Percentiles rank a stretch among this genome's conserved stretches.
phyloP scores from a whole-genome alignment of 2,113 vertebrate genomes.

The Gymnocephalus cernua region DNA sequence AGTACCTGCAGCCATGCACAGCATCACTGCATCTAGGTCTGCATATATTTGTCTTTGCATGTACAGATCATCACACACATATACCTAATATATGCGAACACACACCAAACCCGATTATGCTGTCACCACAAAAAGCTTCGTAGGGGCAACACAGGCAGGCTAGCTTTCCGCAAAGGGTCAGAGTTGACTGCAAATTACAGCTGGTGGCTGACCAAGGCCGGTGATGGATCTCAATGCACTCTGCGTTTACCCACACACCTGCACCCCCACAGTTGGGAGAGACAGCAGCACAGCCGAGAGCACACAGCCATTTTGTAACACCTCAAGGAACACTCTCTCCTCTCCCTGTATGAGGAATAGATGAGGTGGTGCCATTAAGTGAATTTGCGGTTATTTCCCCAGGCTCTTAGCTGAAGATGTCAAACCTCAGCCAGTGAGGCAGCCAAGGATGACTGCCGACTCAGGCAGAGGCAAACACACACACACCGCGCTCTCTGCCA shows the following conservation, averaged over 20 bases:
- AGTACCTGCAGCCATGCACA: slow-evolving; percentile 36
- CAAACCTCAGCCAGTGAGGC: slow-evolving; percentile 79
- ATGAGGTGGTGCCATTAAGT: slow-evolving; percentile 83
- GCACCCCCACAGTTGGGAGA: slow-evolving; percentile 49
- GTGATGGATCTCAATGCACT: slow-evolving; percentile 69
- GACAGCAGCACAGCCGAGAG: slow-evolving; percentile 57
- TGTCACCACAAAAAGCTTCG: slow-evolving; percentile 60
- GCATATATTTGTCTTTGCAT: slow-evolving; percentile 48
- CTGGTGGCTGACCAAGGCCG: slow-evolving; percentile 52
- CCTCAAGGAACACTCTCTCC: slow-evolving; percentile 69
- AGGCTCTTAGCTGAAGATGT: slow-evolving; percentile 83
- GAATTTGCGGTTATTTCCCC: slow-evolving; percentile 85
- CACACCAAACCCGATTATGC: slow-evolving; percentile 52
- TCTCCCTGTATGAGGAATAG: slow-evolving; percentile 72
- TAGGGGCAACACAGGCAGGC: slow-evolving; percentile 18
- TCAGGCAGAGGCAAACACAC: slow-evolving; percentile 53
- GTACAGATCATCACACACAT: slow-evolving; percentile 26
- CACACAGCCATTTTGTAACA: slow-evolving; percentile 78
- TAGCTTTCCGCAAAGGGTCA: slow-evolving; percentile 65
- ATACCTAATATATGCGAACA: too few relatives aligned
- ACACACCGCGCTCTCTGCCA: slow-evolving; percentile 55
- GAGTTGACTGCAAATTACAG: slow-evolving; percentile 78
- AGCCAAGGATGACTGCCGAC: slow-evolving; percentile 78
- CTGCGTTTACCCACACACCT: slow-evolving; percentile 74
- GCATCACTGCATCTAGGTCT: neutral